Conservation (phyloP, 2,113 vertebrate genomes). For the Stictonetta naevosa region DNA sequence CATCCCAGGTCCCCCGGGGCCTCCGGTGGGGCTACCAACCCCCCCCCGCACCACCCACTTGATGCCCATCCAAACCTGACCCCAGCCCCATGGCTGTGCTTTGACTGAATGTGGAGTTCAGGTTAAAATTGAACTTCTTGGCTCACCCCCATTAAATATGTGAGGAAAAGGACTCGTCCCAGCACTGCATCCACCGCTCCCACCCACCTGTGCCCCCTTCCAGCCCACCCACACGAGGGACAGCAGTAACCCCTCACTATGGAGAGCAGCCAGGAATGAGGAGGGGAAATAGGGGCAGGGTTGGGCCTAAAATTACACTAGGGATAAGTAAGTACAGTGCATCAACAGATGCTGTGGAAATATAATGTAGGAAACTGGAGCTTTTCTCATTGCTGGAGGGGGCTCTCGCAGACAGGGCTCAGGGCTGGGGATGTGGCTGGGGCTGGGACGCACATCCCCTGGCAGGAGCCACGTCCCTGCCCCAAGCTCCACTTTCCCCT, state of each 20-base stretch:
- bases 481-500: background rate
- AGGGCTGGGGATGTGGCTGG: background rate
- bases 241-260: background rate
- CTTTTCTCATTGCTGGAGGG: background rate
- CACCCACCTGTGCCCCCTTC: background rate
- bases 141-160: background rate
- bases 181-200: background rate
- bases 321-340: background rate
- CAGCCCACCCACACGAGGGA: background rate
- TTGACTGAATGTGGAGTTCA: background rate
- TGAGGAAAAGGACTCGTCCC: background rate
- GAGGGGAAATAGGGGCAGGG: background rate
- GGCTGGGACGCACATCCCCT: background rate
- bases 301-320: background rate
- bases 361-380: background rate
- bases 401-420: background rate
- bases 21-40: background rate
- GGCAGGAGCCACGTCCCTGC: background rate
- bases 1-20: fast-evolving
- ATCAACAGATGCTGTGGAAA: background rate
- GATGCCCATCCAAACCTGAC: background rate
- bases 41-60: background rate
- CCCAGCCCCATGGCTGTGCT: background rate
- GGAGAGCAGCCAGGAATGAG: background rate
- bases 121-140: background rate